Evolutionary conservation across 2,888 invertebrate species (phyloP).

Genomic region (Aspidiotus rigidus): DNA sequence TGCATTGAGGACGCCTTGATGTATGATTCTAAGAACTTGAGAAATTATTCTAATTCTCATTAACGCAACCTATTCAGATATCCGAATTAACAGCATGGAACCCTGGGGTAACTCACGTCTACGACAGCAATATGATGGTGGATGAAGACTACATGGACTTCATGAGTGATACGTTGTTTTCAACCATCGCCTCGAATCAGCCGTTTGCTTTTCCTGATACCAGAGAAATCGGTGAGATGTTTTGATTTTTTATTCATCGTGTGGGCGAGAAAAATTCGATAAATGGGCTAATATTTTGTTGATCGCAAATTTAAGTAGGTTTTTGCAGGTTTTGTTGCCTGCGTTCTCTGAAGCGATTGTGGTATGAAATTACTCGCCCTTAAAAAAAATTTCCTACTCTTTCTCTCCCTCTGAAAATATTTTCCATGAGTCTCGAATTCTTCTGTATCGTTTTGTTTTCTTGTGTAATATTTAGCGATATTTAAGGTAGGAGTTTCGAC

Average conservation of each 20-base stretch:
- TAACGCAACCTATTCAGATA: constrained; percentile 46
- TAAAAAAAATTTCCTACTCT: no score
- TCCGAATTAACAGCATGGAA: constrained; percentile 64
- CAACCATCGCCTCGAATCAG: constrained; percentile 70
- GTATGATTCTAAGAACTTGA: not conserved
- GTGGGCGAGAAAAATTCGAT: not conserved
- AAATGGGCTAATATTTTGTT: not conserved
- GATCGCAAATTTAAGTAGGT: not conserved
- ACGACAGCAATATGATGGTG: constrained; percentile 58
- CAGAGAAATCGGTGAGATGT: constrained; percentile 75
- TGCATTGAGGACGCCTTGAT: not conserved
- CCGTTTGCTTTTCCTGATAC: constrained; percentile 95
- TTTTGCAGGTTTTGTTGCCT: not conserved
- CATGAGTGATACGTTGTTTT: constrained; percentile 83
- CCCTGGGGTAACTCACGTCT: constrained; percentile 47
- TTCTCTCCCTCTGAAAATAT: no score
- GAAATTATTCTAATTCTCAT: not conserved
- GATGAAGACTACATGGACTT: constrained; percentile 79
- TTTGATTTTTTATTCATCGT: not conserved
- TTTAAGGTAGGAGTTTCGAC: no score
- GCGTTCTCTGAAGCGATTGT: no score
- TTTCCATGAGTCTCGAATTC: no score
- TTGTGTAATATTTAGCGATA: no score
- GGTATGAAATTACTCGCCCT: no score
- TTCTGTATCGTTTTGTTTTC: no score